Evolutionary conservation across 2,113 vertebrate genomes (phyloP).

Genomic region (Corythoichthys haematopterus): DNA sequence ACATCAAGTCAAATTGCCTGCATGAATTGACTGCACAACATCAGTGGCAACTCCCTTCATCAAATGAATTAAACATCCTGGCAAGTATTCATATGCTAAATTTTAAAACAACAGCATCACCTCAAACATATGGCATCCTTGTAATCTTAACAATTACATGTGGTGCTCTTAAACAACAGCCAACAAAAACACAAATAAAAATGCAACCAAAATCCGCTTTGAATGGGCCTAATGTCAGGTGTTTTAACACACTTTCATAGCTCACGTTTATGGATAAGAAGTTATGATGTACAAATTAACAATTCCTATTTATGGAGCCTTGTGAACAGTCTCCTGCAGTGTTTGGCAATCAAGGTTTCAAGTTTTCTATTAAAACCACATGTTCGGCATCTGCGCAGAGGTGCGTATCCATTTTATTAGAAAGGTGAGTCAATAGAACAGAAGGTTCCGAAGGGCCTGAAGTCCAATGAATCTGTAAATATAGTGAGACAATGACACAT

Average conservation of each 20-base stretch:
- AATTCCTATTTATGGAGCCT: conserved; percentile 69
- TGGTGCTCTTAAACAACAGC: background rate
- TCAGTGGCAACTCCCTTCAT: background rate
- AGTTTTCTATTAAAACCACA: conserved; percentile 68
- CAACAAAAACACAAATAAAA: background rate
- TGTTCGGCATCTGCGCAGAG: conserved; percentile 55
- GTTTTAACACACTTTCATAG: conserved; percentile 62
- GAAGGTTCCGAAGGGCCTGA: conserved; percentile 28
- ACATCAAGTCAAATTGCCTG: background rate
- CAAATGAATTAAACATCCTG: background rate
- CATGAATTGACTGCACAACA: background rate
- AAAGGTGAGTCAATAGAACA: conserved; percentile 70
- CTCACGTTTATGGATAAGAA: conserved; percentile 65
- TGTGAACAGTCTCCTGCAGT: conserved; percentile 69
- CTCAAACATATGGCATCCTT: background rate
- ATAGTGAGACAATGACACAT: conserved; percentile 1
- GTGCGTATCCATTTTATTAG: conserved; percentile 59
- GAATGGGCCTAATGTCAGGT: conserved; percentile 42
- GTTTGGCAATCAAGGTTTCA: conserved; percentile 60
- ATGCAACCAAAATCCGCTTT: too few species aligned
- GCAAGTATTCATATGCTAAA: background rate
- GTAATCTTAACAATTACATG: background rate
- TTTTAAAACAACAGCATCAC: too few species aligned
- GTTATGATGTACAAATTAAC: conserved; percentile 78
- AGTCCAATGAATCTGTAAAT: background rate